These are phyloP conservation scores for Brachymystax lenok DNA, from an alignment of 2,797 vertebrate genomes.

Conservation along the genomic window DNA sequence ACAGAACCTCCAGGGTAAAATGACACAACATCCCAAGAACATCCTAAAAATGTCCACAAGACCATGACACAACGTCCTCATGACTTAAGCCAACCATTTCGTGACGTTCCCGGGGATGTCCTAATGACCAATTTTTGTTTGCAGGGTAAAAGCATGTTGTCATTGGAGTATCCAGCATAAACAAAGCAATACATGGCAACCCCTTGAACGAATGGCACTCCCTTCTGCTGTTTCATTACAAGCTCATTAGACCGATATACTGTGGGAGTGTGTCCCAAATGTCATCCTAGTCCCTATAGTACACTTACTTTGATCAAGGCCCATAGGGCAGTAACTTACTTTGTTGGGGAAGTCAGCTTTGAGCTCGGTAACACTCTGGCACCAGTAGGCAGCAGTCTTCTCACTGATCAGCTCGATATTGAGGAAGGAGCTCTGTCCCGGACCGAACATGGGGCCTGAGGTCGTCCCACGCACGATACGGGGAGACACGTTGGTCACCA, in stretches of 20 bases:
- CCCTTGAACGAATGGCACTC: neutral
- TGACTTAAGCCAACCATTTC: no score
- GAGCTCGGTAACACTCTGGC: conserved; percentile 84
- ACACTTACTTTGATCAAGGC: neutral
- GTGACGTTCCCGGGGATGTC: no score
- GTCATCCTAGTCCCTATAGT: neutral
- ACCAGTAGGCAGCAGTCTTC: conserved; percentile 93
- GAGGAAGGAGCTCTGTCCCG: conserved; percentile 90
- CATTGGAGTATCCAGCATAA: neutral
- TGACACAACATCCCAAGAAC: no score
- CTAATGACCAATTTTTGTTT: no score
- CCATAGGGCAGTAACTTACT: conserved; percentile 65
- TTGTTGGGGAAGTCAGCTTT: conserved; percentile 90
- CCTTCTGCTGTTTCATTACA: neutral
- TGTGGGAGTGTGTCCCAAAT: neutral
- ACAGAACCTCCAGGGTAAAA: no score
- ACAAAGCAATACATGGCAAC: neutral
- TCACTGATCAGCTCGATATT: conserved; percentile 97
- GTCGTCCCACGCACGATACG: conserved; percentile 91
- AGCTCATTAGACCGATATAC: neutral
- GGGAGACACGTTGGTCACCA: conserved; percentile 93
- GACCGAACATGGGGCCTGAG: conserved; percentile 84
- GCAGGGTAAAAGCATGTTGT: neutral
- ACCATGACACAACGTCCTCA: no score
- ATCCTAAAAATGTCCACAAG: no score